phyloP scores from a whole-genome alignment of 2,113 vertebrate species.

The Corythornis cristatus region DNA sequence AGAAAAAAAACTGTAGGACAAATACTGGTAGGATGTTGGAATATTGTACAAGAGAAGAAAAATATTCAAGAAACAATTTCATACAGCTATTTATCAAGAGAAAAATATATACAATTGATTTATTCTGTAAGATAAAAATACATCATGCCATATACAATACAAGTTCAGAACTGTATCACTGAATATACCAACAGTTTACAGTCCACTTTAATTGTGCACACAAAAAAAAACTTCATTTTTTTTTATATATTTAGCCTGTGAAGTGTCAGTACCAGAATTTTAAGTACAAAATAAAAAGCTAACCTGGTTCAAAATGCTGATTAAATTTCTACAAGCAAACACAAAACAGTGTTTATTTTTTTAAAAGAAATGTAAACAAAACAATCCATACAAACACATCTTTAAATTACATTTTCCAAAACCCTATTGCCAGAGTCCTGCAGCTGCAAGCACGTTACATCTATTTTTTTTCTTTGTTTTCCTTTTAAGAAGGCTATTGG shows the following conservation, averaged over 20 bases:
- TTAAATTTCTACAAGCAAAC: slow-evolving; percentile 84
- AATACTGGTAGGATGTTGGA: slow-evolving; percentile 96
- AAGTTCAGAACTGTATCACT: slow-evolving; percentile 88
- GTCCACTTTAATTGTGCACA: slow-evolving; percentile 93
- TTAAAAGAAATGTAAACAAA: slow-evolving; percentile 90
- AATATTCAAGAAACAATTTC: slow-evolving; percentile 98
- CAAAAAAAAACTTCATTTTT: slow-evolving; percentile 84
- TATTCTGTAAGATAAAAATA: slow-evolving; percentile 98
- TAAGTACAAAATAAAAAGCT: slow-evolving; percentile 83
- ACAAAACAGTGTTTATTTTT: slow-evolving; percentile 80
- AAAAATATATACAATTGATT: slow-evolving; percentile 99
- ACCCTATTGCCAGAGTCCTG: slow-evolving; percentile 79
- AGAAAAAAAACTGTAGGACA: slow-evolving; percentile 90
- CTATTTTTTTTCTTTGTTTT: slow-evolving; percentile 54
- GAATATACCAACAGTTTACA: slow-evolving; percentile 84
- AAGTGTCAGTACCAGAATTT: slow-evolving; percentile 87
- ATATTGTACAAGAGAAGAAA: slow-evolving; percentile 98
- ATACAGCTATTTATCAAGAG: slow-evolving; percentile 99
- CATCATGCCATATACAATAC: slow-evolving; percentile 99
- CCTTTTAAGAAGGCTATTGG: slow-evolving; percentile 66
- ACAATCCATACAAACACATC: slow-evolving; percentile 83
- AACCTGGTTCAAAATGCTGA: slow-evolving; percentile 82
- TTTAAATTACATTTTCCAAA: slow-evolving; percentile 82
- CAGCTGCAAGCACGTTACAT: slow-evolving; percentile 72
- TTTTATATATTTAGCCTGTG: slow-evolving; percentile 84